Conservation (phyloP, 2,797 vertebrate species). For the Lophotriccus pileatus region DNA sequence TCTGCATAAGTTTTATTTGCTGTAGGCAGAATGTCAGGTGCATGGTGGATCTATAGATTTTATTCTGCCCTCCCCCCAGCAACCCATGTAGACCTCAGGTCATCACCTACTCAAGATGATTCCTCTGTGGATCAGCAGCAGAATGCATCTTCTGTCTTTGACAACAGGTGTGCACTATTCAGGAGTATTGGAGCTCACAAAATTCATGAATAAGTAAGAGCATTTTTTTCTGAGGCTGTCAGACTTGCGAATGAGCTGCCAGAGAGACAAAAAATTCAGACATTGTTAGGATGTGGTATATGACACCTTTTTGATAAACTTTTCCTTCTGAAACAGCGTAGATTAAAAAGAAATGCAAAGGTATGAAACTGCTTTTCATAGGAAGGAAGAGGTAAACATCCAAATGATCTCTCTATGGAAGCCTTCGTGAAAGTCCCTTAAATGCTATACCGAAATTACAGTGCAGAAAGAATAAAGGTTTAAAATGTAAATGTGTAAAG, state of each 20-base stretch:
- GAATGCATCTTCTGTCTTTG: neutral
- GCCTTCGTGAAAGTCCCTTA: neutral
- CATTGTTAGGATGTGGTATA: neutral
- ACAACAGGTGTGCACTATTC: neutral
- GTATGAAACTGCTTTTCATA: neutral
- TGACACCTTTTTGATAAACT: neutral
- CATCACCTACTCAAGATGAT: neutral
- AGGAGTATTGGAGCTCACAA: neutral
- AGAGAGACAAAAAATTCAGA: neutral
- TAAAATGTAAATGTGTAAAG: neutral
- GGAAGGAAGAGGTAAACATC: neutral
- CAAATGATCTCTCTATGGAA: neutral
- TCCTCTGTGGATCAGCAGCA: neutral
- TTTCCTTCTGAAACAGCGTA: neutral
- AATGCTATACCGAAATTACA: neutral
- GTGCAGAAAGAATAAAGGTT: neutral
- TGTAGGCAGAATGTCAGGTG: neutral
- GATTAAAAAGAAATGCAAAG: neutral
- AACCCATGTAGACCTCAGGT: neutral
- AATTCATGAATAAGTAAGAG: neutral
- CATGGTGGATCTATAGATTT: neutral
- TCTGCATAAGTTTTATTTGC: neutral
- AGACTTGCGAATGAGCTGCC: neutral
- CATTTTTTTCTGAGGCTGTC: neutral
- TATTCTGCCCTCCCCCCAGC: neutral